A percentile compares a stretch with the other conserved stretches of the same genome.
Evolutionary conservation across 64 coral and sea anemone genomes (phyloP).

Genomic region (Montipora foliosa): DNA sequence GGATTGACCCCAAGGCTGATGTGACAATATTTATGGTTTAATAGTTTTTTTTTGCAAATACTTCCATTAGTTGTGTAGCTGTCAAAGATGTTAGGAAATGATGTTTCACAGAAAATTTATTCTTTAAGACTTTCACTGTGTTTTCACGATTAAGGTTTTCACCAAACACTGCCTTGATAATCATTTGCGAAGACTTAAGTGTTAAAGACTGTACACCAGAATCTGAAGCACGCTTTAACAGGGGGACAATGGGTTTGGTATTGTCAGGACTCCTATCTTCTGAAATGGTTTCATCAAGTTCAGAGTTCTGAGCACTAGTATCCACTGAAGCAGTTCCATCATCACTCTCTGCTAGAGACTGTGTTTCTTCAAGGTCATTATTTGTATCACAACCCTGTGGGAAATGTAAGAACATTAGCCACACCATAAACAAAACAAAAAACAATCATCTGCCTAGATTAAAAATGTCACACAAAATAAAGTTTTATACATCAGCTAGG

Average conservation of each 20-base stretch:
- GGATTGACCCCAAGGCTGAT: slow-evolving; percentile 32
- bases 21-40: slow-evolving; percentile 29
- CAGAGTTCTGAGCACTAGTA: too few relatives aligned
- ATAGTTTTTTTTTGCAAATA: background rate
- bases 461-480: background rate
- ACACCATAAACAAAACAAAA: background rate
- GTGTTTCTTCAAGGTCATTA: too few relatives aligned
- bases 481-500: background rate
- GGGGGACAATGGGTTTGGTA: slow-evolving; percentile 16
- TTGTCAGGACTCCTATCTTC: background rate
- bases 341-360: too few relatives aligned
- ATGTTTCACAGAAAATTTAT: too few relatives aligned
- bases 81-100: too few relatives aligned
- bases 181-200: slow-evolving; percentile 30
- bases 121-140: too few relatives aligned
- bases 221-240: background rate
- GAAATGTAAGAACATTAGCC: background rate
- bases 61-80: too few relatives aligned
- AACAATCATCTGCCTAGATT: slow-evolving; percentile 9
- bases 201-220: background rate
- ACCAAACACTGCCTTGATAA: background rate
- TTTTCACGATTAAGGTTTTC: too few relatives aligned
- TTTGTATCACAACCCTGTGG: slow-evolving; percentile 5
- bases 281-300: too few relatives aligned
- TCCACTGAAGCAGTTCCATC: too few relatives aligned